Evolutionary conservation across 2,113 vertebrate species (phyloP).

Genomic region (Condylura cristata): DNA sequence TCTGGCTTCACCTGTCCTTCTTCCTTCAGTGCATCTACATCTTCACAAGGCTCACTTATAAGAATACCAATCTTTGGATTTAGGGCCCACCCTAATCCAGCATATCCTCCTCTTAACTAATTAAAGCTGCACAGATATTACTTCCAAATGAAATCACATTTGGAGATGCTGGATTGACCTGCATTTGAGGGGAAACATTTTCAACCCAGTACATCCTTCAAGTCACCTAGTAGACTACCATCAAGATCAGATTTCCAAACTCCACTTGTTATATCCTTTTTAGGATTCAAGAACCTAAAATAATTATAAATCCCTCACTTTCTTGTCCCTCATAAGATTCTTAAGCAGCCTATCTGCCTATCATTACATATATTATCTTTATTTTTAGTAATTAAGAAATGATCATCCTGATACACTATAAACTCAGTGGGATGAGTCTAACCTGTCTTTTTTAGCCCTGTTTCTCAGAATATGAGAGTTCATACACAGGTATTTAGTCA

Average conservation of each 20-base stretch:
- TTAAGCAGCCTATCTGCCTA: not conserved
- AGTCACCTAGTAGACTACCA: not conserved
- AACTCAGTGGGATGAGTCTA: not conserved
- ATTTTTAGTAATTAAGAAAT: not conserved
- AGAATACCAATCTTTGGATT: not conserved
- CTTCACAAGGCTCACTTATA: not conserved
- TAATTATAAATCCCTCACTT: not conserved
- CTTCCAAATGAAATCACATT: not conserved
- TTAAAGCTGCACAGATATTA: not conserved
- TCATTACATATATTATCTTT: not conserved
- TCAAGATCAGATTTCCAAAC: not conserved
- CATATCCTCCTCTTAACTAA: not conserved
- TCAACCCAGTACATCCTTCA: not conserved
- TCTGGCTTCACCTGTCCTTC: not conserved
- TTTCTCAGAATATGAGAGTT: not conserved
- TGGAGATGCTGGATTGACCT: not conserved
- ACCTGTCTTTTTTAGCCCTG: no score
- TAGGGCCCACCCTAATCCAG: not conserved
- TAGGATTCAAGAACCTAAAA: not conserved
- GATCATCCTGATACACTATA: not conserved
- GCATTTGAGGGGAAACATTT: not conserved
- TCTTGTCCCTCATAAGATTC: not conserved
- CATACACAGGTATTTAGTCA: fast-evolving
- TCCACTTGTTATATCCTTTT: not conserved
- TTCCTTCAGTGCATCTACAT: not conserved